These are phyloP conservation scores for Nettapus auritus DNA, from an alignment of 2,113 vertebrate genomes.

Conservation along the genomic window DNA sequence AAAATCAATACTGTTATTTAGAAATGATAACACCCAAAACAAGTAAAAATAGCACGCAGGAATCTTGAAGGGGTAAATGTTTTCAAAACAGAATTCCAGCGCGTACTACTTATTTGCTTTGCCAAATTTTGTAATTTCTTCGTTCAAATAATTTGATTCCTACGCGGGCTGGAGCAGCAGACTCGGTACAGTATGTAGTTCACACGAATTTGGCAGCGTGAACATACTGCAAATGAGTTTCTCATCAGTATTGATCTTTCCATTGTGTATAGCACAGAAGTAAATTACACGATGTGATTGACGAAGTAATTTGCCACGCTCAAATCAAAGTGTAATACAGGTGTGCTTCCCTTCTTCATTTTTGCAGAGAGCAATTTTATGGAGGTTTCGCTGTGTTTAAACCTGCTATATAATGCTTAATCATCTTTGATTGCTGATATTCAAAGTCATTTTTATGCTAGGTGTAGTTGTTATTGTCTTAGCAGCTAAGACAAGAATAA, in stretches of 20 bases:
- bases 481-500: constrained; percentile 65
- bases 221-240: constrained; percentile 49
- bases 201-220: constrained; percentile 7
- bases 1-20: constrained; percentile 5
- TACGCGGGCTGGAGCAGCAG: not conserved
- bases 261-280: constrained; percentile 35
- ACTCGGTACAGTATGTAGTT: not conserved
- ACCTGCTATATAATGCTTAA: constrained; percentile 58
- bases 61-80: not conserved
- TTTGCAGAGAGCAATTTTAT: constrained; percentile 35
- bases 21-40: not conserved
- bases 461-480: constrained; percentile 67
- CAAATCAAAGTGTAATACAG: constrained; percentile 24
- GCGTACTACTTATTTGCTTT: not conserved
- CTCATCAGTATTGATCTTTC: constrained; percentile 66
- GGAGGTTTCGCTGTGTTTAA: constrained; percentile 45
- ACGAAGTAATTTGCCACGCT: constrained; percentile 59
- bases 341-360: constrained; percentile 53
- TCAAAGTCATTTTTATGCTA: constrained; percentile 63
- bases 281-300: constrained; percentile 58
- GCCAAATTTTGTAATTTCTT: not conserved
- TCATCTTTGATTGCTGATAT: constrained; percentile 73
- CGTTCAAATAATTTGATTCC: not conserved
- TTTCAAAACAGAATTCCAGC: not conserved
- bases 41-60: not conserved